Evolutionary conservation across 35 echinoderm and acorn worm species (phyloP).

Genomic region (Lytechinus pictus): DNA sequence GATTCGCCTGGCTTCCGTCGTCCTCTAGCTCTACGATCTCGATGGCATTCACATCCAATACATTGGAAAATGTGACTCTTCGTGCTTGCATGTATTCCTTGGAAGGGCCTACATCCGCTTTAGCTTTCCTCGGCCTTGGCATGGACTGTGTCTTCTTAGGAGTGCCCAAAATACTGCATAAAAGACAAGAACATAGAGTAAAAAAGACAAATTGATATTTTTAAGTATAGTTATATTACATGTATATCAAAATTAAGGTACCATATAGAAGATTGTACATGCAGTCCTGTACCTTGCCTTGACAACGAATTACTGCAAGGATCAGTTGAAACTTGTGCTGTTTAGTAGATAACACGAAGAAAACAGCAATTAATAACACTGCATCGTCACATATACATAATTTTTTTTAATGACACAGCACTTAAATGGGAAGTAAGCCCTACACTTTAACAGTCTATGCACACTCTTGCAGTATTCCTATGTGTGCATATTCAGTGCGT

Average conservation of each 20-base stretch:
- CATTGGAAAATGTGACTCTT: conserved; percentile 32
- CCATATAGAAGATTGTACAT: not conserved
- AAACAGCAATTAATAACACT: not conserved
- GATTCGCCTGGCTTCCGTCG: not conserved
- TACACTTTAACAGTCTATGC: not conserved
- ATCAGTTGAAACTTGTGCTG: not conserved
- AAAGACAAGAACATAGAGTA: conserved; percentile 11
- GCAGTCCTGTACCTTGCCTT: not conserved
- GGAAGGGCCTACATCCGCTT: not conserved
- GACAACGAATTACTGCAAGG: not conserved
- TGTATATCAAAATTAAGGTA: not conserved
- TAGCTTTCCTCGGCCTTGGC: conserved; percentile 17
- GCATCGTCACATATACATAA: conserved; percentile 12
- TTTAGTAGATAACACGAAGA: not conserved
- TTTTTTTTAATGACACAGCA: conserved; percentile 28
- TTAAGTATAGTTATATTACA: not conserved
- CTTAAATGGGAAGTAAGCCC: not conserved
- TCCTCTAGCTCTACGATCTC: not conserved
- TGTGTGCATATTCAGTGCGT: not conserved
- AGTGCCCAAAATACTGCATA: not conserved
- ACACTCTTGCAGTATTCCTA: conserved; percentile 32
- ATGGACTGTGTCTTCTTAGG: not conserved
- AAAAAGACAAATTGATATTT: not conserved
- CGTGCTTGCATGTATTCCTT: conserved; percentile 13
- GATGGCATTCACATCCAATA: conserved; percentile 36